A percentile compares a stretch with the other conserved stretches of the same genome.
Evolutionary conservation across 2,888 invertebrate genomes (phyloP).

Genomic region (Acleris holmiana): DNA sequence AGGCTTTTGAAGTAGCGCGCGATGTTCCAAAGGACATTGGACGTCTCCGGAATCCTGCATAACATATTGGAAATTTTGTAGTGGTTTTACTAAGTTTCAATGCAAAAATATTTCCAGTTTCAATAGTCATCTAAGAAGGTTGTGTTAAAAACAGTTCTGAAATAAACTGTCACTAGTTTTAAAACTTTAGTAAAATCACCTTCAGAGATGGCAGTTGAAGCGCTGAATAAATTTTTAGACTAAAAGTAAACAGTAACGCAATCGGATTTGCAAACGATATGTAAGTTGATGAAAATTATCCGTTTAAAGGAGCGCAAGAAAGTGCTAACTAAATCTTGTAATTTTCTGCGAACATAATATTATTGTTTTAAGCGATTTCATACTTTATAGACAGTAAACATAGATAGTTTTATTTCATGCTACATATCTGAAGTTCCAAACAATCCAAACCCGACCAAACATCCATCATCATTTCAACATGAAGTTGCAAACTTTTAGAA

Average conservation of each 20-base stretch:
- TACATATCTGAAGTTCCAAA: neutral
- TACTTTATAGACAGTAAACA: neutral
- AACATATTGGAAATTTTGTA: constrained; percentile 52
- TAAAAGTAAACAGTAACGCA: neutral
- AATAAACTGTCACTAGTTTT: too few species aligned
- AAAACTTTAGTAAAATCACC: too few species aligned
- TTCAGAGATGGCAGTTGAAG: too few species aligned
- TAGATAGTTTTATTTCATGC: too few species aligned
- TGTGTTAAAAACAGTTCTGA: neutral
- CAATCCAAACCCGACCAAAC: neutral
- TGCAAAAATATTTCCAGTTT: constrained; percentile 43
- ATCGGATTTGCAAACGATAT: constrained; percentile 16
- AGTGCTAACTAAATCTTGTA: too few species aligned
- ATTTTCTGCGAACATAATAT: neutral
- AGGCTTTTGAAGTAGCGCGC: constrained; percentile 81
- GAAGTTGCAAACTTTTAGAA: constrained; percentile 6
- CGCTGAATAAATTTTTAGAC: too few species aligned
- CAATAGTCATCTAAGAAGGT: neutral
- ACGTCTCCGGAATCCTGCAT: constrained; percentile 81
- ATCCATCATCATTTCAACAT: constrained; percentile 4
- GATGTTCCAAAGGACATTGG: constrained; percentile 83
- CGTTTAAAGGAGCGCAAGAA: too few species aligned
- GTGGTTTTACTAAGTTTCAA: constrained; percentile 54
- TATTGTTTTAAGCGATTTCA: too few species aligned
- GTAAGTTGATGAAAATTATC: neutral